Percentiles rank a stretch among this genome's conserved stretches.
Conservation (phyloP, 1,140 invertebrate species). For the Agraylea sexmaculata region DNA sequence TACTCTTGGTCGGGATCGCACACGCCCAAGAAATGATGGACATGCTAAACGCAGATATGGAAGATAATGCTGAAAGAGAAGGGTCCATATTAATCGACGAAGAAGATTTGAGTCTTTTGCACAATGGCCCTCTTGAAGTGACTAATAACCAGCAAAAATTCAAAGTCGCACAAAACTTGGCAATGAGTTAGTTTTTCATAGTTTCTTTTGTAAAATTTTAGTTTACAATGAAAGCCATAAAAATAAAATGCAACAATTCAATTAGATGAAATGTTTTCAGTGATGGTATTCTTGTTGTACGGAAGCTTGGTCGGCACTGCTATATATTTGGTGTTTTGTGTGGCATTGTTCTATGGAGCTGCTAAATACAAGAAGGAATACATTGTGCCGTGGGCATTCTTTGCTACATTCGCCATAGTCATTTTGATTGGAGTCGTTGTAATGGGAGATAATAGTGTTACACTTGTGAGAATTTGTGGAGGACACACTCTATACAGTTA, state of each 20-base stretch:
- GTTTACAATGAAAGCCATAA: neutral
- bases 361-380: constrained; percentile 21
- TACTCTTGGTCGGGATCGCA: constrained; percentile 19
- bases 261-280: constrained; percentile 9
- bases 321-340: constrained; percentile 19
- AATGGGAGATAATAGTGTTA: constrained; percentile 16
- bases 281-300: constrained; percentile 20
- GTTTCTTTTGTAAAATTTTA: neutral
- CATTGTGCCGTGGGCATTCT: constrained; percentile 17
- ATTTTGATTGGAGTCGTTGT: constrained; percentile 11
- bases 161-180: constrained; percentile 18
- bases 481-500: constrained; percentile 18
- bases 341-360: constrained; percentile 19
- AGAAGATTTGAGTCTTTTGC: constrained; percentile 11
- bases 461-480: constrained; percentile 13
- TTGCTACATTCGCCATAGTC: constrained; percentile 11
- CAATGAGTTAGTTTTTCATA: constrained; percentile 14
- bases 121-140: constrained; percentile 14
- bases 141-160: constrained; percentile 21
- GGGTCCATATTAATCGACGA: constrained; percentile 15
- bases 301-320: constrained; percentile 16
- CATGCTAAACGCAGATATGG: constrained; percentile 21
- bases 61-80: constrained; percentile 20
- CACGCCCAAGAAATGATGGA: constrained; percentile 21
- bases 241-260: neutral